Evolutionary conservation across 2,113 vertebrate species (phyloP), one percentile per base, ranked within the genome.

Genomic region (Notarius quadriscutis): DNA sequence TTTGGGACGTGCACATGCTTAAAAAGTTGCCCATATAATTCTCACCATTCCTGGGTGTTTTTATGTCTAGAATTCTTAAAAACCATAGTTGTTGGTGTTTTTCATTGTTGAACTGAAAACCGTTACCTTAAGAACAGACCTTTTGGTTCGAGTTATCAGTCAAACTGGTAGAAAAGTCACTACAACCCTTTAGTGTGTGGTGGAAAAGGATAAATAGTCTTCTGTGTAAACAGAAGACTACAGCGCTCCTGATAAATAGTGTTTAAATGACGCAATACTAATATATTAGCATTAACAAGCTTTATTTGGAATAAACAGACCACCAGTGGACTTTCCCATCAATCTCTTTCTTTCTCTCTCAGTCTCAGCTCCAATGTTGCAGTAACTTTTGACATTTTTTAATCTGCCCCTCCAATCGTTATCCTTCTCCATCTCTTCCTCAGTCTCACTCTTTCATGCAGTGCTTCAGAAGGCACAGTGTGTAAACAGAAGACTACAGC

Each of bases 401-500:
- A 67, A 79, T 89, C 71, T 87, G n/a, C 57, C 75, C 22, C 88
- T 34, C 53, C 63, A 74, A 27, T 87, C 65, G 62, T 85, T 81
- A 77, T 71, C 83, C 14, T 51, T 75, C 63, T 84, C 30, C 74
- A 65, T 86, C 80, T 10, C 25, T 67, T 34, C 58, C 71, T 89
- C 77, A 25, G 53, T 41, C 34, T 83, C 86, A 14, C 25, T 83
- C 57, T 85, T 57, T 18, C 71, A 77, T 65, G 53, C 55, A 75
- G 69, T 85, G 84, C 69, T 85, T 85, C 69, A 85, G 71, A 85
- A 41, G 57, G 55, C 84, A 81, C 30, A 85, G 57, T 87, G 72
- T 77, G 86, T 75, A 87, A 87, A 87, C 86, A 87, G 81, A 53
- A 87, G 63, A 79, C 83, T 83, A 80, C 55, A 58, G 48, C 34